Evolutionary conservation across 2,888 invertebrate genomes (phyloP).

Genomic region (Bembecia ichneumoniformis): DNA sequence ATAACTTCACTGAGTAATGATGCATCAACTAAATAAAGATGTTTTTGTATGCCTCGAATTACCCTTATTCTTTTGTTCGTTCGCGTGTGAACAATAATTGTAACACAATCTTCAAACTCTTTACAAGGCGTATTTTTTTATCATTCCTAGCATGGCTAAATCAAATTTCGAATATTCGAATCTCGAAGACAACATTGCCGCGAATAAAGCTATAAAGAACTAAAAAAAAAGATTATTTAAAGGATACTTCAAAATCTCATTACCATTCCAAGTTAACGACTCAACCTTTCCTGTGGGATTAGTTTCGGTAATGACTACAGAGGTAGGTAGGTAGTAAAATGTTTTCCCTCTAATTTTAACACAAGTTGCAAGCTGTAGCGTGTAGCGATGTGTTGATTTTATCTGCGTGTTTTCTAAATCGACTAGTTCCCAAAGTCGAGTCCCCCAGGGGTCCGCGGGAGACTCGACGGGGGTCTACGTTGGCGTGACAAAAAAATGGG

Average conservation of each 20-base stretch:
- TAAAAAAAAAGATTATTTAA: no score
- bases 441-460: no score
- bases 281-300: conserved; percentile 33
- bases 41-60: conserved; percentile 19
- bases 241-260: conserved; percentile 30
- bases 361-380: conserved; percentile 7
- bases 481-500: no score
- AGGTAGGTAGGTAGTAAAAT: conserved; percentile 23
- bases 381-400: neutral
- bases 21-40: conserved; percentile 28
- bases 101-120: neutral
- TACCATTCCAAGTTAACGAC: conserved; percentile 43
- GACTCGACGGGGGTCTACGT: no score
- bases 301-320: conserved; percentile 40
- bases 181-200: no score
- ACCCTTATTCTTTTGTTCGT: conserved; percentile 15
- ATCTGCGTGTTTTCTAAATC: neutral
- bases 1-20: conserved; percentile 26
- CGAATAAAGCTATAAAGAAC: no score
- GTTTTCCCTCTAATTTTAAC: conserved; percentile 29
- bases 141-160: neutral
- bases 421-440: no score
- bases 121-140: neutral
- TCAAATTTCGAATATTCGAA: no score
- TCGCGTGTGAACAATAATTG: conserved; percentile 3